Conservation (phyloP, 2,888 invertebrate genomes). For the Schrankia costaestrigalis region DNA sequence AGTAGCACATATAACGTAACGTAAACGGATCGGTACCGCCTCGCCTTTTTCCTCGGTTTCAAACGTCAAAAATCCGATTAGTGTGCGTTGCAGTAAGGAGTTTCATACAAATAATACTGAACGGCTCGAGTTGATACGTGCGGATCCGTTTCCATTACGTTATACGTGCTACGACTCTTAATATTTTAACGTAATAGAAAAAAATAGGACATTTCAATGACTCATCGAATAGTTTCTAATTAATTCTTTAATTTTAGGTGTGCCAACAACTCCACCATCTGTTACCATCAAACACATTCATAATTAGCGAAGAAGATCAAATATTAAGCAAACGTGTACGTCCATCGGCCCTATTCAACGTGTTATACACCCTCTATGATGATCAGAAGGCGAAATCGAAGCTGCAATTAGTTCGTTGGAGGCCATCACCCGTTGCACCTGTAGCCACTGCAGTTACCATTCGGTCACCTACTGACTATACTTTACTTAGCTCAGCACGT, state of each 20-base stretch:
- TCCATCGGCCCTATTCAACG: constrained; percentile 11
- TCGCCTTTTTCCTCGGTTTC: no score
- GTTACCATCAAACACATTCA: constrained; percentile 12
- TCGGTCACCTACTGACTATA: constrained; percentile 7
- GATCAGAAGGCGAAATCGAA: constrained; percentile 6
- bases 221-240: no score
- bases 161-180: no score
- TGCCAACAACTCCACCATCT: constrained; percentile 16
- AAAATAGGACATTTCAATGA: no score
- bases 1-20: no score
- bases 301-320: constrained; percentile 24
- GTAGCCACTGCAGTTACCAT: constrained; percentile 22
- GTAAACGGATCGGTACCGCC: no score
- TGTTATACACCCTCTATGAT: constrained; percentile 10
- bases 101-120: background rate
- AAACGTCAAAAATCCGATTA: no score
- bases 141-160: no score
- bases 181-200: no score
- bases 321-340: constrained; percentile 8
- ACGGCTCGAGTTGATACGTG: no score
- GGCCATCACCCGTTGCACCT: constrained; percentile 5
- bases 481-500: constrained; percentile 10
- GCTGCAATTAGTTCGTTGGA: constrained; percentile 22
- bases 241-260: no score
- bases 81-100: no score